Base-by-base conservation (phyloP, 2,888 invertebrate genomes). In the Noctua janthina region DNA sequence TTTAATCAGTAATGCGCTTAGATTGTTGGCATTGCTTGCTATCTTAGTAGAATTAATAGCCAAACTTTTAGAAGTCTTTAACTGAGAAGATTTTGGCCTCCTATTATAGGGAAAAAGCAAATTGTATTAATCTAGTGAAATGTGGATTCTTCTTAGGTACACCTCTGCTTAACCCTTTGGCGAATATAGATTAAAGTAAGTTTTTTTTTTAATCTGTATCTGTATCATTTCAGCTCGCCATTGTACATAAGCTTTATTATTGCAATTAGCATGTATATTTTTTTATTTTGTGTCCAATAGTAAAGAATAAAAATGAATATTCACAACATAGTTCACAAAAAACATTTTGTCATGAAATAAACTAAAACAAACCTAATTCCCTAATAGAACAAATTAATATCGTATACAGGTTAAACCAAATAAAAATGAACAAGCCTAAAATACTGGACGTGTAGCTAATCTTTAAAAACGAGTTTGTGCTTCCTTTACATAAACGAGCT, bases 391-490 rank as follows among this genome's bases (percentile, higher is more conserved):
- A 49, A 62, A 49, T 74, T n/a, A 49, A 49, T 39, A 74, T 62
- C 3, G 13, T n/a, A n/a, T 56, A 64, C 81, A 85, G 78, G 84
- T 87, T 73, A 80, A 87, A 64, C 73, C 29, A 81, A 46, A 85
- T 81, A 84, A 84, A 85, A 70, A 10, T 73, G 64, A 56, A 68
- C 90, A 84, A 82, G 74, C 59, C 76, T 72, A 81, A 89, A 87
- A 67, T 76, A 79, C 79, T 70, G 74, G 76, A 86, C 79, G 78
- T 81, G 83, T 83, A 46, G 13, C 68, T 68, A 87, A 90, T 90
- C 90, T 87, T 88, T 84, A 87, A 86, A 91, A 90, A 90, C 83
- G 87, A 87, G 86, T 90, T 88, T 82, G 74, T 77, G 39, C 80
- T 87, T 86, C 81, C 84, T 88, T 89, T 89, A 81, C 81, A 82